phyloP scores from a whole-genome alignment of 1,140 invertebrate genomes.

The Dermatophagoides farinae region DNA sequence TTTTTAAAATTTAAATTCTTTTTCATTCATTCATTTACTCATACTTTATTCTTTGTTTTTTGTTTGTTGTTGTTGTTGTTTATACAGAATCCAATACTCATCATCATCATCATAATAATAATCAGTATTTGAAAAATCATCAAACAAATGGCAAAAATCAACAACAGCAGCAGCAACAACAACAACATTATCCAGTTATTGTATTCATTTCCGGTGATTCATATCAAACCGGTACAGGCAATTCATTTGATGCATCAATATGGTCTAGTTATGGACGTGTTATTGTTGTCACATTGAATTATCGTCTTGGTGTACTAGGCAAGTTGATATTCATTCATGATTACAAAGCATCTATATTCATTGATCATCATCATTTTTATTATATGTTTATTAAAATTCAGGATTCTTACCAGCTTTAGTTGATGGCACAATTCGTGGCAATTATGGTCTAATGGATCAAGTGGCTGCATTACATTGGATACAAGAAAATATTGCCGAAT shows the following conservation, averaged over 20 bases:
- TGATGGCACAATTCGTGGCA: slow-evolving; percentile 28
- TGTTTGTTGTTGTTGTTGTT: not conserved
- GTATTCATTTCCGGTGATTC: slow-evolving; percentile 68
- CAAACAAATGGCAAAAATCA: slow-evolving; percentile 1
- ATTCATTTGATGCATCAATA: slow-evolving; percentile 71
- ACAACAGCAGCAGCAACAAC: slow-evolving; percentile 2
- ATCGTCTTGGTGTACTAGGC: slow-evolving; percentile 74
- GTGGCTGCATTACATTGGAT: slow-evolving; percentile 82
- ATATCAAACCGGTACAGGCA: slow-evolving; percentile 72
- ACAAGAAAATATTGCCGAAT: slow-evolving; percentile 73
- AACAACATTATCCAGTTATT: slow-evolving; percentile 43
- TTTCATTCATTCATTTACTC: too few species aligned
- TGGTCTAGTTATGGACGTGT: slow-evolving; percentile 67
- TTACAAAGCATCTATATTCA: slow-evolving; percentile 1
- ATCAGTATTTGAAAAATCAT: not conserved
- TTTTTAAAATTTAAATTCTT: not conserved
- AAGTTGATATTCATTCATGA: slow-evolving; percentile 22
- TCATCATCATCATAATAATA: too few species aligned
- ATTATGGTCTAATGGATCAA: slow-evolving; percentile 87
- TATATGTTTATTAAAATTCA: slow-evolving; percentile 2
- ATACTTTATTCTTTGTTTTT: too few species aligned
- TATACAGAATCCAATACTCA: not conserved
- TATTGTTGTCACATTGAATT: slow-evolving; percentile 82
- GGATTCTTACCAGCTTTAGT: slow-evolving; percentile 18
- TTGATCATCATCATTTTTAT: not conserved